These are phyloP conservation scores for Martes martes DNA, from an alignment of 2,113 vertebrate species.

Conservation along the genomic window DNA sequence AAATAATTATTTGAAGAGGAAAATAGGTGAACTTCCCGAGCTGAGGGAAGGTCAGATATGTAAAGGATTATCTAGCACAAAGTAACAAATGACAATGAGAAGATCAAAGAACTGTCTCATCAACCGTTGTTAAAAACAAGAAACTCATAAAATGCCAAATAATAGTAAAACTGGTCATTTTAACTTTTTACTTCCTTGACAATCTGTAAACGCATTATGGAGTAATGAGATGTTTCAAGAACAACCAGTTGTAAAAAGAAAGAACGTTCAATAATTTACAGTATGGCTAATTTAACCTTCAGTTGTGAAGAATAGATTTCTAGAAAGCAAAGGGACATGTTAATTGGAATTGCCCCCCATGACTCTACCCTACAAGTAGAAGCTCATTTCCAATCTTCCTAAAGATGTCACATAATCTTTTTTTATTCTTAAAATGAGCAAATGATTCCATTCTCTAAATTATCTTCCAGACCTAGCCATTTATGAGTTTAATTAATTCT, in stretches of 20 bases:
- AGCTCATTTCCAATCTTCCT: background rate
- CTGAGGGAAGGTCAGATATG: background rate
- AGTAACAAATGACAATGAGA: background rate
- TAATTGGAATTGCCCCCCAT: background rate
- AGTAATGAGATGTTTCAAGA: background rate
- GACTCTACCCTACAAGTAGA: background rate
- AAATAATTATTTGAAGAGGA: background rate
- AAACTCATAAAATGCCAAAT: background rate
- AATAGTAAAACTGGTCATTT: background rate
- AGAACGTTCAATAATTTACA: background rate
- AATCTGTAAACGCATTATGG: background rate
- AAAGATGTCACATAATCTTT: background rate
- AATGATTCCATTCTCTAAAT: background rate
- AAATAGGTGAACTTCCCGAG: background rate
- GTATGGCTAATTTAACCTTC: background rate
- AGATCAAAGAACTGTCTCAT: background rate
- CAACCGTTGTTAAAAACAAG: background rate
- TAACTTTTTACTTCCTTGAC: background rate
- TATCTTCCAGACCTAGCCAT: background rate
- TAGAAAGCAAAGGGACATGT: background rate
- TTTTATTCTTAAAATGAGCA: background rate
- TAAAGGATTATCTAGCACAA: background rate
- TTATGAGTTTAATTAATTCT: background rate
- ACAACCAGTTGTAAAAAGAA: background rate
- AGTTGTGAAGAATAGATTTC: background rate